Evolutionary conservation across 2,888 invertebrate genomes (phyloP), one percentile per base, ranked within the genome.

Genomic region (Drosophila austrosaltans): DNA sequence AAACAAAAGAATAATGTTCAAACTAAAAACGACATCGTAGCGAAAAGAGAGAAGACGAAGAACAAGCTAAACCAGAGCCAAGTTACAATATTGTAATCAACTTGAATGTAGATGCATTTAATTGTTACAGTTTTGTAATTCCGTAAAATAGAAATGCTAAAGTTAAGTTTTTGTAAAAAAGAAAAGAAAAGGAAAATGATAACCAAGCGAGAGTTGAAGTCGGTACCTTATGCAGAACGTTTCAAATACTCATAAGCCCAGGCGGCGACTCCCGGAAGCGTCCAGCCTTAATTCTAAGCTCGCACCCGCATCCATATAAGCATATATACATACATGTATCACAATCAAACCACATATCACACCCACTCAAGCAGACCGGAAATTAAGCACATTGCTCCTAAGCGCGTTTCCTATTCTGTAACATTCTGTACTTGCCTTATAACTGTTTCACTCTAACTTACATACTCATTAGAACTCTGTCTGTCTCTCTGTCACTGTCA

Each of bases 201-300:
- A 62, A 61, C 39, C 64, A 69, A 75, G 84, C 79, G 85, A 89
- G 87, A 89, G 85, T 90, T 82, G 80, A 90, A 87, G 88, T 90
- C 90, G 86, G 88, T 89, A 90, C 86, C 87, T 90, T 76, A 74
- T 77, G 72, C 74, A 82, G 48, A 77, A 76, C 69, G 72, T 79
- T 83, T 78, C 75, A 73, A 85, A 82, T 90, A 90, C 82, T 88
- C 89, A 78, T 64, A 79, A 75, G 75, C 71, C 78, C 76, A 40
- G 42, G 48, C 61, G 48, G 48, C 48, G 48, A 48, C 48, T 48
- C 48, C 48, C 48, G 25, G 48, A 48, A 48, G 78, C 72, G 76
- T 78, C 42, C 63, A 80, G 82, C 80, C 82, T 77, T 85, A 80
- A 75, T 72, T 82, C 76, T 83, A 77, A 82, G 80, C 85, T 79